Conservation (phyloP, 2,113 vertebrate species). For the Oncorhynchus gorbuscha region DNA sequence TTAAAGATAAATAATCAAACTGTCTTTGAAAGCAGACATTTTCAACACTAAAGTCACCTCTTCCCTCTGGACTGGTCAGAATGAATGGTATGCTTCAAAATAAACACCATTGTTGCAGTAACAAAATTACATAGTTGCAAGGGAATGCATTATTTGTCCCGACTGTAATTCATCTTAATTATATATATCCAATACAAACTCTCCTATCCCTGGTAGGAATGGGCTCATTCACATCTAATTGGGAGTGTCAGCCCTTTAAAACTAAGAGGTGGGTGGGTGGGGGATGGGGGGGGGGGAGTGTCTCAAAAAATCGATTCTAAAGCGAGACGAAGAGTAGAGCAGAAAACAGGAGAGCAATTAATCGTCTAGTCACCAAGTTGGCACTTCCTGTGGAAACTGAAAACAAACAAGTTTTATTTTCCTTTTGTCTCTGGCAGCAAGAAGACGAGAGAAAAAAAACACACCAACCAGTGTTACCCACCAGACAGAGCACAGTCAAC, state of each 20-base stretch:
- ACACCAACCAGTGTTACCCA: no score
- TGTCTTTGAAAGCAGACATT: neutral
- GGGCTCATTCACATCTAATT: neutral
- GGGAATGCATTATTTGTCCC: no score
- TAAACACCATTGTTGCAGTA: neutral
- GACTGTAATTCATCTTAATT: no score
- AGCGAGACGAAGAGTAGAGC: conserved; percentile 35
- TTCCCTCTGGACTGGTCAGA: neutral
- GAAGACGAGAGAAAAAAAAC: conserved; percentile 12
- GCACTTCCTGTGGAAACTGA: conserved; percentile 26
- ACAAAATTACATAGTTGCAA: no score
- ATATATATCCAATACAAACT: no score
- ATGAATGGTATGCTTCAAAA: neutral
- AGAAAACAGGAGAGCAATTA: conserved; percentile 54
- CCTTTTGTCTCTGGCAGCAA: conserved; percentile 14
- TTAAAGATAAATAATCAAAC: neutral
- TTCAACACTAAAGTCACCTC: no score
- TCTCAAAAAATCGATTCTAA: conserved; percentile 30
- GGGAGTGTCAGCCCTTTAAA: conserved; percentile 35
- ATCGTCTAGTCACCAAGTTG: conserved; percentile 47
- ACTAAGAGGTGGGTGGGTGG: neutral
- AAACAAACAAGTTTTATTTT: conserved; percentile 42
- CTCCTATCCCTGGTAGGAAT: neutral
- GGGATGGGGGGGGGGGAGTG: neutral
- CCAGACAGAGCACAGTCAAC: no score